Conservation (phyloP, 2,797 vertebrate genomes). For the Acomys russatus region DNA sequence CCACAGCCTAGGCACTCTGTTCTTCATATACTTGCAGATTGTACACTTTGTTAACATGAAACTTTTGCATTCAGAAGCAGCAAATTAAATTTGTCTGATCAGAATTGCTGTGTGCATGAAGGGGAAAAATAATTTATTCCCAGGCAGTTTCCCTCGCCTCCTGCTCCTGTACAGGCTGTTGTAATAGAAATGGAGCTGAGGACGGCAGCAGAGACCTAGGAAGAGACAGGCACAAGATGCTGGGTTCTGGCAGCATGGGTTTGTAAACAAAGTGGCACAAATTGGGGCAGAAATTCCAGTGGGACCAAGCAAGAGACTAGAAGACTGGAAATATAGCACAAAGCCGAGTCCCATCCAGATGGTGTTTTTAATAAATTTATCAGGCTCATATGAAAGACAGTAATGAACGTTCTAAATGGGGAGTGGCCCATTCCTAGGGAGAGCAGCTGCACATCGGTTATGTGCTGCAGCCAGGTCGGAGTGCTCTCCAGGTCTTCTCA, state of each 20-base stretch:
- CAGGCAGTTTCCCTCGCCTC: constrained; percentile 73
- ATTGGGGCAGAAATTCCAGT: constrained; percentile 86
- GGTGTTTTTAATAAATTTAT: constrained; percentile 90
- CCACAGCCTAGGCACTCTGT: constrained; percentile 44
- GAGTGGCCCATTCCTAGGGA: constrained; percentile 80
- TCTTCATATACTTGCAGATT: constrained; percentile 73
- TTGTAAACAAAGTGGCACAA: constrained; percentile 87
- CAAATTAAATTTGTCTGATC: constrained; percentile 83
- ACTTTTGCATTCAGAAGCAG: constrained; percentile 81
- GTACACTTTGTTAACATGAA: constrained; percentile 76
- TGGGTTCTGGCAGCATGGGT: constrained; percentile 80
- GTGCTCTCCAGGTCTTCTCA: constrained; percentile 75
- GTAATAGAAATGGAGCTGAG: constrained; percentile 71
- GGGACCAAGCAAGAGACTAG: constrained; percentile 76
- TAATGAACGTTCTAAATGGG: constrained; percentile 85
- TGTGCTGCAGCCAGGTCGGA: constrained; percentile 73
- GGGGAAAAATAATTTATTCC: constrained; percentile 66
- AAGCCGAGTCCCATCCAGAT: constrained; percentile 87
- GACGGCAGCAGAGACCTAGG: constrained; percentile 40
- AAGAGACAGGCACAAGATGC: constrained; percentile 66
- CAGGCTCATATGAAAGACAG: constrained; percentile 81
- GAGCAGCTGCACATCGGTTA: constrained; percentile 74
- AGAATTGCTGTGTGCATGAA: constrained; percentile 76
- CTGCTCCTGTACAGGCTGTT: constrained; percentile 60
- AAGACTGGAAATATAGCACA: constrained; percentile 79